Base-by-base conservation (phyloP, 2,888 invertebrate species). In the Aelia acuminata region DNA sequence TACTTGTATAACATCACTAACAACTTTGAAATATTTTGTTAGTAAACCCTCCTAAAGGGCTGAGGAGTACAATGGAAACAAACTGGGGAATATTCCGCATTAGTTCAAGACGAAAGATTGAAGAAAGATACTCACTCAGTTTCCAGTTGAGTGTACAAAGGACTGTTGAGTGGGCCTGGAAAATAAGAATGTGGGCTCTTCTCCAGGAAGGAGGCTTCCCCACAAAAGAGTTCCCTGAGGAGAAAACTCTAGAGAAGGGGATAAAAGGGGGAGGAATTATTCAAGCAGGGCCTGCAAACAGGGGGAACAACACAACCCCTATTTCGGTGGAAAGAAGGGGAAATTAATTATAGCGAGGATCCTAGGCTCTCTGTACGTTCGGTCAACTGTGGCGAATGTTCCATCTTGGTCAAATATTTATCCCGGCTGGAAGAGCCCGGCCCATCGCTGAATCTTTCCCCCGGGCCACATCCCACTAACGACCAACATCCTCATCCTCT, bases 181-280 rank as follows among this genome's bases (percentile, higher is more conserved):
- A 80, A 80, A 80, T 80, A 80, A 80, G 80, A 80, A 80, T 80
- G 80, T 80, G 80, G 80, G 43, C 43, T 80, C 43, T 80, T 47
- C 80, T n/a, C 80, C 20, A 3, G 4, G 13, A 22, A 22, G 11
- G 22, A 43, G n/a, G n/a, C 80, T 43, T 47, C 43, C 80, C 80
- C 80, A 80, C 80, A 80, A 80, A 80, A 80, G 80, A 80, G 80
- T 80, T 80, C 80, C 80, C 80, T 35, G 43, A 80, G 80, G 80
- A 80, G 80, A 80, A 80, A 80, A 80, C 80, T 80, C 80, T 13
- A 10, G 2, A 10, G 80, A 47, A 47, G 80, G 80, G 80, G 43
- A 43, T n/a, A n/a, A 80, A 80, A 35, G 80, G 80, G 43, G 43
- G 43, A 39, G 43, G n/a, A 80, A 80, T 80, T 80, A 80, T 80